Evolutionary conservation across 2,113 vertebrate species (phyloP), one percentile per base, ranked within the genome.

Genomic region (Peucedramus taeniatus): DNA sequence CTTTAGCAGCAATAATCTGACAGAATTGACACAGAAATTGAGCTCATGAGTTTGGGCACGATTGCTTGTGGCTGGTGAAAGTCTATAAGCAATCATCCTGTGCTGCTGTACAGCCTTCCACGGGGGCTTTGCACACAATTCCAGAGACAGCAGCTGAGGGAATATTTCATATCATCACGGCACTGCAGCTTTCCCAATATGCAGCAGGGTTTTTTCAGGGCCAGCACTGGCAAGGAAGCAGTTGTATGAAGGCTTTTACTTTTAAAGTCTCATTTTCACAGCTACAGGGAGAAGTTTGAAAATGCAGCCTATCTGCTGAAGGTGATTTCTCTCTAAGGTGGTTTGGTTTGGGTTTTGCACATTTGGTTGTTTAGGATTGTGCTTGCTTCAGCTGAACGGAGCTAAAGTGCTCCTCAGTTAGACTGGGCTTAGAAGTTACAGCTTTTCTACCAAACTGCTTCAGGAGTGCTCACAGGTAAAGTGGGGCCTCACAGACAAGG

Each of bases 241-340:
- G 54, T 72, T 76, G 37, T 22, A 47, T 8, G 30, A 72, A 72
- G 63, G 74, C 49, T 82, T 96, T 91, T 64, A 20, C 80, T 79
- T 84, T 45, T 49, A 27, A 87, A 66, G 47, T 70, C 63, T 84
- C 65, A 14, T 39, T 82, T 87, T 65, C 21, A 8, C 28, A 44
- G 65, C 57, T 78, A 11, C 53, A 79, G 78, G 33, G 59, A 13
- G 26, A 59, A 81, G 45, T 83, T 78, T 60, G 74, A 23, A 75
- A 37, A 28, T 2, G 4, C 0, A 0, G 22, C 69, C 39, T 3
- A 4, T 54, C 42, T 74, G 63, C 85, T 0, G 0, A 33, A 77
- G 71, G 68, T 68, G 42, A 8, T 70, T 95, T 87, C 50, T 70
- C 26, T 45, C 44, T 26, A 37, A 61, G 49, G 31, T 44, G 20